A percentile compares a stretch with the other conserved stretches of the same genome.
phyloP scores from a whole-genome alignment of 1,140 invertebrate genomes.

The Oedothorax gibbosus region DNA sequence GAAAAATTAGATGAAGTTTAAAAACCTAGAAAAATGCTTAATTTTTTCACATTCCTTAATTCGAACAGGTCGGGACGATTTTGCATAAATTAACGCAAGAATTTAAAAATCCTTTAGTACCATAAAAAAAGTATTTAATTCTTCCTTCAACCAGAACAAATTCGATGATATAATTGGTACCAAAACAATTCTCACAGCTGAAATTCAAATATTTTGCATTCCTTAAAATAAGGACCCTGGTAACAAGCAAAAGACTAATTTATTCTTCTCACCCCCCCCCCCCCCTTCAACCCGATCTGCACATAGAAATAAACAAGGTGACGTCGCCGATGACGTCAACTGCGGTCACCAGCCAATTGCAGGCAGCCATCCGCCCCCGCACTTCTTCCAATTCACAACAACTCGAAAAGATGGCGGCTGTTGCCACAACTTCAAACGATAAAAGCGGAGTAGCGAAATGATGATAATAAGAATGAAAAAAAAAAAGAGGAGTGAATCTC shows the following conservation, averaged over 20 bases:
- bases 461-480: not conserved
- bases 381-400: constrained; percentile 39
- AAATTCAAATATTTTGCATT: not conserved
- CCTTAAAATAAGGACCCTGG: not conserved
- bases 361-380: not conserved
- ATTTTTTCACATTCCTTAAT: too few relatives aligned
- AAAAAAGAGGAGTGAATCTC: too few relatives aligned
- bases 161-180: too few relatives aligned
- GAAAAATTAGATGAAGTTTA: too few relatives aligned
- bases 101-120: too few relatives aligned
- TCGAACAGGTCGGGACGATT: too few relatives aligned
- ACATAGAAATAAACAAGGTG: constrained; percentile 48
- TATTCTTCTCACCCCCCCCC: constrained; percentile 7
- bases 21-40: too few relatives aligned
- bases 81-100: too few relatives aligned
- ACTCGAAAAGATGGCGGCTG: constrained; percentile 32
- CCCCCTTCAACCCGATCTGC: not conserved
- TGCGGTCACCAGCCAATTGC: constrained; percentile 15
- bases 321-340: constrained; percentile 38
- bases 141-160: too few relatives aligned
- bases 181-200: not conserved
- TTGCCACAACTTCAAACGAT: constrained; percentile 21
- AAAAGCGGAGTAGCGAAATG: constrained; percentile 14
- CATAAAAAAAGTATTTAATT: too few relatives aligned
- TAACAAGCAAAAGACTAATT: constrained; percentile 29